Evolutionary conservation across 2,797 vertebrate species (phyloP).

Genomic region (Pterois miles): DNA sequence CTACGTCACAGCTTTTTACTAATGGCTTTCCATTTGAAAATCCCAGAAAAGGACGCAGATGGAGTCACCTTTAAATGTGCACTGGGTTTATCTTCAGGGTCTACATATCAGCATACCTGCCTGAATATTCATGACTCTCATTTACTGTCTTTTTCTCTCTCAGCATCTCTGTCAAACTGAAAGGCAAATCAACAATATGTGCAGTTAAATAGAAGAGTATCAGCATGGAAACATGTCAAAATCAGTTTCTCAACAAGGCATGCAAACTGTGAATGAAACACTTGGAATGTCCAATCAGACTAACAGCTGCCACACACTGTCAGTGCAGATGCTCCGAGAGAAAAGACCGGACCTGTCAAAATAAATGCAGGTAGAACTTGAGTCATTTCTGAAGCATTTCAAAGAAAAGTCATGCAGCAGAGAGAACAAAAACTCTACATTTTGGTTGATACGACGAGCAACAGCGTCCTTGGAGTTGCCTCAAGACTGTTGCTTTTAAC

Average conservation of each 20-base stretch:
- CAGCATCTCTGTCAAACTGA: slow-evolving; percentile 41
- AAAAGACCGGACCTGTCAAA: slow-evolving; percentile 59
- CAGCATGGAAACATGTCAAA: slow-evolving; percentile 65
- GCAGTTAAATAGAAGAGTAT: slow-evolving; percentile 66
- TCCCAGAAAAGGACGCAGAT: neutral
- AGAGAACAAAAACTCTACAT: neutral
- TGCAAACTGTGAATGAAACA: slow-evolving; percentile 77
- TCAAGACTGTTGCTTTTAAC: slow-evolving; percentile 39
- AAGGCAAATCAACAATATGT: slow-evolving; percentile 71
- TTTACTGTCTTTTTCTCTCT: slow-evolving; percentile 14
- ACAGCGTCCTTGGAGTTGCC: slow-evolving; percentile 44
- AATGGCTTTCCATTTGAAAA: neutral
- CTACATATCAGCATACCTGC: neutral
- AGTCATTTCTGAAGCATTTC: slow-evolving; percentile 28
- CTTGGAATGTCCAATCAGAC: slow-evolving; percentile 77
- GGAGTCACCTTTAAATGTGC: slow-evolving; percentile 3
- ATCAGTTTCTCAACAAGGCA: slow-evolving; percentile 65
- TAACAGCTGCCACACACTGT: slow-evolving; percentile 76
- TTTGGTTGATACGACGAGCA: slow-evolving; percentile 27
- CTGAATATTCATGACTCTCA: slow-evolving; percentile 33
- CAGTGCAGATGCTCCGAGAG: slow-evolving; percentile 59
- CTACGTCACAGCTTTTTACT: neutral
- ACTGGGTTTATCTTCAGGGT: slow-evolving; percentile 5
- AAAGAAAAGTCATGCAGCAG: slow-evolving; percentile 38
- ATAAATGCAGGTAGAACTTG: slow-evolving; percentile 20